Base-by-base conservation (phyloP, 2,888 invertebrate species). In the Liposcelis brunnea region DNA sequence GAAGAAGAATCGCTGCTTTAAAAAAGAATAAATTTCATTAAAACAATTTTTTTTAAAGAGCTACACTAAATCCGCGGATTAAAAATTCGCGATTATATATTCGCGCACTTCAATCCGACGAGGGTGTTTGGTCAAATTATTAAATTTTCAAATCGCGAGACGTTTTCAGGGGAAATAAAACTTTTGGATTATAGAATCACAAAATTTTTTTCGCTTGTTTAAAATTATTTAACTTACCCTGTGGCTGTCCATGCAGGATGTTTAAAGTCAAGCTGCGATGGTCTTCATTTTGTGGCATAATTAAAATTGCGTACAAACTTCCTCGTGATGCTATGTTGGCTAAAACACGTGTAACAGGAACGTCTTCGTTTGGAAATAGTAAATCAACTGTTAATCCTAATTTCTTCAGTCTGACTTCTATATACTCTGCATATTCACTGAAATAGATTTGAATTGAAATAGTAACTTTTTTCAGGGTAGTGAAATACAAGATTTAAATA, bases 331-430 rank as follows among this genome's bases (percentile, higher is more conserved):
- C 80, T 48, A 91, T 84, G 58, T 89, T 90, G 7, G 86, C 87
- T 21, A 93, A 65, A 16, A 90, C 79, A 53, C 77, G 70, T 4
- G 74, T 74, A 10, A 90, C 72, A 0, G 86, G 80, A 1, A 87
- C 82, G 57, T 89, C 86, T 59, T 87, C 89, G 63, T 89, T 87
- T 0, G 93, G 89, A 59, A 86, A 89, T n/a, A 90, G 65, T 1
- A 93, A 67, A 59, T 90, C 89, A 0, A 90, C 89, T 2, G 79
- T 76, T 44, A 89, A 68, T 2, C 83, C 84, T 4, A 83, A 62
- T 35, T 75, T 72, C 59, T 85, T 86, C 46, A 93, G 64, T 11
- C 82, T 73, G 33, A 75, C 69, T 60, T 93, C 91, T 49, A 93
- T 81, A 55, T 75, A 80, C 59, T 93, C 91, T 0, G 89, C 91